Base-by-base conservation (phyloP, 1,140 invertebrate genomes). In the Drosophila pseudoobscura region DNA sequence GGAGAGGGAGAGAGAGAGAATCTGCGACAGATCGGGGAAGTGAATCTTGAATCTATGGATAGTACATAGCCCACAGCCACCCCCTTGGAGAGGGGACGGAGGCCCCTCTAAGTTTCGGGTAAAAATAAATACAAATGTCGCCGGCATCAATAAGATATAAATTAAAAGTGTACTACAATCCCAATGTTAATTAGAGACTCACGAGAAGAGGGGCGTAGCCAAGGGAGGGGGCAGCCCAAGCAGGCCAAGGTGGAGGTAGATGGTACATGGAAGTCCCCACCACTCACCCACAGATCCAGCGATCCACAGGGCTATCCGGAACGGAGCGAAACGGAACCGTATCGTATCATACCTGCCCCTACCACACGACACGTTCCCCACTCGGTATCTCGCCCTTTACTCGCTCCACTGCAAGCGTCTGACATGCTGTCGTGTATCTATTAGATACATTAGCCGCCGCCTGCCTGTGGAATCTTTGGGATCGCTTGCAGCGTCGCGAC, bases 51-150 rank as follows among this genome's bases (percentile, higher is more conserved):
- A 65, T 39, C 35, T 39, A 39, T 39, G 35, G 35, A 13, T 15
- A 69, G 63, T 76, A 77, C 72, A 55, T 69, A 55, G 44, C 41
- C 24, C 66, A 53, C 15, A 46, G n/a, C 46, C 56, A 20, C 6
- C 39, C 47, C 29, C 56, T 9, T 3, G 22, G 13, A 26, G n/a
- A 26, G 43, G 6, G 26, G 8, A 43, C 13, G 41, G 43, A 17
- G 65, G 26, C 20, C 31, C 35, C 35, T 3, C 35, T 39, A 5
- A 39, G 35, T 39, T 39, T 39, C 44, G 66, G 83, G 62, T 88
- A 88, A 88, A 88, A 88, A 88, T 88, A 88, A 88, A 89, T 79
- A 79, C 78, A 89, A 89, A 88, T 89, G 83, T 88, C 83, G 84
- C 83, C 63, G 79, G 79, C 83, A 88, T 88, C 83, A 89, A 88